Evolutionary conservation across 2,113 vertebrate species (phyloP), one percentile per base, ranked within the genome.

Genomic region (Psephotus haematonotus): DNA sequence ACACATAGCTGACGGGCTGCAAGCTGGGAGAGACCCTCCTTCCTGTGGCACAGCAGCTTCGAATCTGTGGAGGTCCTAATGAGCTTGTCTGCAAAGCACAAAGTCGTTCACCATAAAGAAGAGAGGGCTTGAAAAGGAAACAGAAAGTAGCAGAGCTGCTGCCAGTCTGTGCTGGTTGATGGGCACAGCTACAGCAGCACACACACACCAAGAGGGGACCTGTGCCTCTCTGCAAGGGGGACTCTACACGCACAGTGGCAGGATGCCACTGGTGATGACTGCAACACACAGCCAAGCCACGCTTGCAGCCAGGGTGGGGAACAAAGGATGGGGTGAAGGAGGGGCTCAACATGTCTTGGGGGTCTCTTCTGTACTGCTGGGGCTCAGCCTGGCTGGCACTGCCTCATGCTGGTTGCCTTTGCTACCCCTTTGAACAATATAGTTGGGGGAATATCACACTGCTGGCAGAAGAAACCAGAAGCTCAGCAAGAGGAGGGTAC

Each of bases 211-310:
- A 25, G 19, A 41, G 39, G 24, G 47, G 41, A 15, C 44, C 33
- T 8, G 5, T 6, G 13, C 53, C 20, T 33, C 33, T 11, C 65
- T 22, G 27, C 37, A 7, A 22, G n/a, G 33, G 33, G 44, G 28
- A 7, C n/a, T 18, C 57, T 14, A 1, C n/a, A 7, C 5, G 3
- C 41, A 6, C 70, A 39, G 31, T 5, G 5, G 13, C 57, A 10
- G 71, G 71, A 33, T 78, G 29, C 28, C 79, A 52, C 65, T 8
- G 46, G 17, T 11, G 46, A 19, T 19, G 3, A 13, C 22, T 8
- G 10, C 37, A 19, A 62, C 1, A 1, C 12, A 29, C 0, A 1
- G 79, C 33, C 65, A 31, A 59, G 31, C 11, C 5, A 2, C 2
- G 0, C 11, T 11, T 37, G 35, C 62, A 43, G 50, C 31, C 47